A percentile compares a stretch with the other conserved stretches of the same genome.
Conservation (phyloP, 1,140 invertebrate genomes). For the Ephestia elutella region DNA sequence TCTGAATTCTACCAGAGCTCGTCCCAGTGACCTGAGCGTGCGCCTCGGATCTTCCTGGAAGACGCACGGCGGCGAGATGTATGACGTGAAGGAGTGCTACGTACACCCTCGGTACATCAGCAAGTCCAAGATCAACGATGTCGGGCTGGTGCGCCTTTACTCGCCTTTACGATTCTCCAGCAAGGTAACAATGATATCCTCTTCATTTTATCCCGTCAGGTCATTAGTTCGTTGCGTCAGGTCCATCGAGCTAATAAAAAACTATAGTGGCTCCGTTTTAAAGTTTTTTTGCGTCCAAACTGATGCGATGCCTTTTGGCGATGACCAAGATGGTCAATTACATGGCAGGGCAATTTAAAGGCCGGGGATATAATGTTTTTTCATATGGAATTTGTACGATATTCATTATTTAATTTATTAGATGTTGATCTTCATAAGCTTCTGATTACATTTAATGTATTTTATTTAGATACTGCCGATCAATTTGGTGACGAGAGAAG, state of each 20-base stretch:
- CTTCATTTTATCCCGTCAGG: background rate
- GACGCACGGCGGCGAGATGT: slow-evolving; percentile 62
- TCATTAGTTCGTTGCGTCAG: too few relatives aligned
- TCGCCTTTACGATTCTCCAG: slow-evolving; percentile 50
- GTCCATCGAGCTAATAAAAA: too few relatives aligned
- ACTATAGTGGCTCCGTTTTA: too few relatives aligned
- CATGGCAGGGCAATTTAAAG: too few relatives aligned
- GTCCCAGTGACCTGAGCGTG: slow-evolving; percentile 46
- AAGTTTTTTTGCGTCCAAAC: too few relatives aligned
- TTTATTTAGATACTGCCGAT: slow-evolving; percentile 38
- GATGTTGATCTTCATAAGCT: too few relatives aligned
- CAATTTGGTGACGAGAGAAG: slow-evolving; percentile 34
- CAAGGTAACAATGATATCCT: slow-evolving; percentile 18
- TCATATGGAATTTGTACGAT: too few relatives aligned
- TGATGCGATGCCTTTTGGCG: too few relatives aligned
- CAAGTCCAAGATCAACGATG: slow-evolving; percentile 49
- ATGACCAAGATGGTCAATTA: too few relatives aligned
- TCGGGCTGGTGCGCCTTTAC: slow-evolving; percentile 51
- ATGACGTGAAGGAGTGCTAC: slow-evolving; percentile 51
- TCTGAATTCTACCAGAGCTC: slow-evolving; percentile 25
- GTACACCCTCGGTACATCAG: slow-evolving; percentile 55
- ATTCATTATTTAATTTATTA: too few relatives aligned
- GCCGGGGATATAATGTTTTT: too few relatives aligned
- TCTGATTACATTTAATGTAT: too few relatives aligned
- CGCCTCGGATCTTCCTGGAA: slow-evolving; percentile 62